Evolutionary conservation across 2,888 invertebrate species (phyloP), one percentile per base, ranked within the genome.

Genomic region (Brachyptera risi): DNA sequence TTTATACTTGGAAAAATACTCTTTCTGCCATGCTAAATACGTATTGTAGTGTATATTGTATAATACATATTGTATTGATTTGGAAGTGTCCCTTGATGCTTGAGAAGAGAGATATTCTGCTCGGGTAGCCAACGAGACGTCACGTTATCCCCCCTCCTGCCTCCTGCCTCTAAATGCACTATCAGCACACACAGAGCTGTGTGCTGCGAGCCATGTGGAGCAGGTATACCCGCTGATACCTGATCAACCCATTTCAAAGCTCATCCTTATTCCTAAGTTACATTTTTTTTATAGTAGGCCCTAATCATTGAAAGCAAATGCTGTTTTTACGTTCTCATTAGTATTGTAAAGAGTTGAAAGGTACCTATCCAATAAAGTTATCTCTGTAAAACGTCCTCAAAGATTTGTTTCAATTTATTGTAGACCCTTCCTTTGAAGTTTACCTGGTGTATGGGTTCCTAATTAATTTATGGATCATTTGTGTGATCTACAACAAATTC

Each of bases 221-320:
- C 74, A 69, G 73, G 75, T 75, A 75, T 75, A 74, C 70, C 51
- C 59, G 63, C 40, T 64, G 70, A 75, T 74, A 74, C 73, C 72
- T 68, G 15, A 24, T 19, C 11, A 47, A 21, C 47, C 47, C 31
- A 31, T 31, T 31, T 5, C 7, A 5, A 7, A 31, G 31, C 31
- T 31, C 31, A n/a, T n/a, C n/a, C n/a, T n/a, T n/a, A n/a, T n/a
- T n/a, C n/a, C n/a, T n/a, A n/a, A n/a, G n/a, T n/a, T n/a, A n/a
- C n/a, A n/a, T n/a, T n/a, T n/a, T n/a, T n/a, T n/a, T n/a, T n/a
- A n/a, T n/a, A n/a, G n/a, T n/a, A n/a, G n/a, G n/a, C n/a, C n/a
- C n/a, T n/a, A n/a, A n/a, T n/a, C n/a, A n/a, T n/a, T n/a, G n/a
- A n/a, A n/a, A n/a, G n/a, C n/a, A n/a, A n/a, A n/a, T n/a, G n/a